phyloP scores from a whole-genome alignment of 2,888 invertebrate genomes.

The Aporophyla nigra region DNA sequence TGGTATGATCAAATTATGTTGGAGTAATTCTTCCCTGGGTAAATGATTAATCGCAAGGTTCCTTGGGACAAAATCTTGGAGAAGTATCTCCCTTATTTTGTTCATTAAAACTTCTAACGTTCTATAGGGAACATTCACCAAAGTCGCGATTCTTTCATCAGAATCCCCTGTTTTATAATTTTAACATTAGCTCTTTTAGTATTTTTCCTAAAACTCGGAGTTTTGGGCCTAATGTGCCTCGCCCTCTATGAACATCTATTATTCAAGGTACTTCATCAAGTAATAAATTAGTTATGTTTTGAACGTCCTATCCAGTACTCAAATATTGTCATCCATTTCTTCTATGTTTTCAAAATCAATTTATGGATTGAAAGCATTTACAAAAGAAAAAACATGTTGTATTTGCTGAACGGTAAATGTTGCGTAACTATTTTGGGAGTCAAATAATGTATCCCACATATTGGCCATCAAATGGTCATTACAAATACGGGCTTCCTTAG shows the following conservation, averaged over 20 bases:
- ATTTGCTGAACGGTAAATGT: background rate
- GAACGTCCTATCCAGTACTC: conserved; percentile 9
- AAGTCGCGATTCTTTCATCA: conserved; percentile 12
- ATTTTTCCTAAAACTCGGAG: too few species aligned
- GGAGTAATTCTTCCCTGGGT: too few species aligned
- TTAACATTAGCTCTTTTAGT: too few species aligned
- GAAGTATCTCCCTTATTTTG: conserved; percentile 4
- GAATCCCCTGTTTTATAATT: background rate
- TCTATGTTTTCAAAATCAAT: conserved; percentile 13
- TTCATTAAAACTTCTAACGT: conserved; percentile 13
- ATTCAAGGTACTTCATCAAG: conserved; percentile 9
- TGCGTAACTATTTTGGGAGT: conserved; percentile 12
- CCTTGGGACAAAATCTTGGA: too few species aligned
- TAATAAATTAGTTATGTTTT: conserved; percentile 13
- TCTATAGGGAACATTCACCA: conserved; percentile 1
- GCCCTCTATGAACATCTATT: conserved; percentile 1
- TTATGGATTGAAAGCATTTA: too few species aligned
- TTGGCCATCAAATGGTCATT: conserved; percentile 12
- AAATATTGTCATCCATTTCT: conserved; percentile 8
- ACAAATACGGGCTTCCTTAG: conserved; percentile 8
- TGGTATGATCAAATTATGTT: too few species aligned
- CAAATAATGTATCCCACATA: conserved; percentile 16
- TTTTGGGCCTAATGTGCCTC: background rate
- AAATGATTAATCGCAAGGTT: too few species aligned
- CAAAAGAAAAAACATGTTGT: too few species aligned